A percentile compares a stretch with the other conserved stretches of the same genome.
Conservation (phyloP, 1,140 invertebrate genomes). For the Papilio machaon region DNA sequence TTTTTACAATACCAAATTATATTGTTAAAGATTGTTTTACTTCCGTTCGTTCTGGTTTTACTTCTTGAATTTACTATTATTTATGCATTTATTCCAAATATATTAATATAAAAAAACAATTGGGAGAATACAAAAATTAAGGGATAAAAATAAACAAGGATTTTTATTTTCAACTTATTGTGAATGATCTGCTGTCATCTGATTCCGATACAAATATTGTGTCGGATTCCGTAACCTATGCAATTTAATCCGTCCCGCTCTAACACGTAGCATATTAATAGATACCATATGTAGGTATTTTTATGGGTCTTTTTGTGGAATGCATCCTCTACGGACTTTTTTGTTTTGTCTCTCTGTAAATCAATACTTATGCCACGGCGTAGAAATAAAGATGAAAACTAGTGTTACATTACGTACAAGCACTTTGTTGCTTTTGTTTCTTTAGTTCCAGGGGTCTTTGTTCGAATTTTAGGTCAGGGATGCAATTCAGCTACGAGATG, state of each 20-base stretch:
- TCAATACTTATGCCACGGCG: constrained; percentile 34
- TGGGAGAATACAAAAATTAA: not conserved
- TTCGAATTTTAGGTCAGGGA: constrained; percentile 38
- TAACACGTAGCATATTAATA: constrained; percentile 41
- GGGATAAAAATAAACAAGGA: not conserved
- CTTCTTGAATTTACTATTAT: not conserved
- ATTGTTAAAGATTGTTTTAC: not conserved
- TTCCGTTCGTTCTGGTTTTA: not conserved
- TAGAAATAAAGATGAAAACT: constrained; percentile 12
- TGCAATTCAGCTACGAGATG: constrained; percentile 15
- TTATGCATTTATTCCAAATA: not conserved
- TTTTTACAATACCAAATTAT: not conserved
- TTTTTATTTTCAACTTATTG: constrained; percentile 30
- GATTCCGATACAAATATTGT: constrained; percentile 43
- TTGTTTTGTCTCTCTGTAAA: constrained; percentile 39
- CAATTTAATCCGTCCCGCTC: constrained; percentile 53
- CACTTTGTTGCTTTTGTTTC: constrained; percentile 24
- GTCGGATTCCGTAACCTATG: constrained; percentile 46
- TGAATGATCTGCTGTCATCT: constrained; percentile 41
- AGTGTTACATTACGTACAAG: constrained; percentile 22
- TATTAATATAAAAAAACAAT: not conserved
- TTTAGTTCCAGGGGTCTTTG: constrained; percentile 29
- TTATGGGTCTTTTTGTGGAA: constrained; percentile 46
- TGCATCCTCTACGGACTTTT: constrained; percentile 41
- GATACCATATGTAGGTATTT: constrained; percentile 42